Base-by-base conservation (phyloP, 2,888 invertebrate species). In the Callyntrura sp. region DNA sequence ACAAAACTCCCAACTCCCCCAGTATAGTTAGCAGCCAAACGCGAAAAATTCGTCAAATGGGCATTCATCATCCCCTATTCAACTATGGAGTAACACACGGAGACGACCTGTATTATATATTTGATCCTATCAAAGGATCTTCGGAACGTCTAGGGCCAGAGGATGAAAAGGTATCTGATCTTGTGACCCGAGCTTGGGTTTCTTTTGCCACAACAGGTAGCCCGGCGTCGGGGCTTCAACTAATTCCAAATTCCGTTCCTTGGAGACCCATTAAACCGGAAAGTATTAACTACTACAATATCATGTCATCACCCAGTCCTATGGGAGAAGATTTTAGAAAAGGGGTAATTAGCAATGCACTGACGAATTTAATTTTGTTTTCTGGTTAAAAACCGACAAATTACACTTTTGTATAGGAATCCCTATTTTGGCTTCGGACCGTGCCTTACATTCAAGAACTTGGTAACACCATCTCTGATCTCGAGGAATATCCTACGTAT, bases 261-360 rank as follows among this genome's bases (percentile, higher is more conserved):
- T 93, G 93, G 93, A 85, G 92, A 48, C 92, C 92, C 0, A 85
- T 92, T 23, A 85, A 85, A 12, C 91, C 88, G 0, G 93, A 92
- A n/a, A 92, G 88, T 73, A 91, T 93, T 6, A 91, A 92, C 28
- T 93, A 90, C 25, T 92, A 91, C 83, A 93, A 92, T 79, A 70
- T 93, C 17, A 91, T 91, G 0, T 87, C 91, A 0, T 62, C 91
- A 1, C 76, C 92, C 0, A 90, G 91, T 17, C 92, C 92, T 3
- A 92, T 92, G 92, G 92, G 92, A 1, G 85, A 92, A 45, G 92
- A 92, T 43, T 93, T 91, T 60, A 70, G 92, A 9, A 92, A 92
- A 92, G 92, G 92, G 88, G 93, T 92, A 81, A 79, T n/a, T 45
- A 43, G 6, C 35, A 35, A 86, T 6, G 6, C 62, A 11, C 35